phyloP scores from a whole-genome alignment of 1,140 invertebrate species.

The Coboldia fuscipes region DNA sequence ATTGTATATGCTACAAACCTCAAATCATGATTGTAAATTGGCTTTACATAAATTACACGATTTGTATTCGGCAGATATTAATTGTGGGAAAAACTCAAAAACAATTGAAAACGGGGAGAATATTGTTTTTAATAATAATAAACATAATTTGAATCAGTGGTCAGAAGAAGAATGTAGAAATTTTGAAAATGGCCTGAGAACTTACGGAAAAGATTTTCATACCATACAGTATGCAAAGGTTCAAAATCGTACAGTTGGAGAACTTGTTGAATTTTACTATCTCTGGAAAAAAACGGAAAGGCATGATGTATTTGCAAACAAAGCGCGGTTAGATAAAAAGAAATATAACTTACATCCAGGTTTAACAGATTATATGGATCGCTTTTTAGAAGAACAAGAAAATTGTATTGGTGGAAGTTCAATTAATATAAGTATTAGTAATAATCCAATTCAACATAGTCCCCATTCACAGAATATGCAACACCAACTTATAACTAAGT shows the following conservation, averaged over 20 bases:
- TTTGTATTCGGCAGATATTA: too few species aligned
- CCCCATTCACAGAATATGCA: too few species aligned
- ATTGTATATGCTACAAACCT: conserved; percentile 75
- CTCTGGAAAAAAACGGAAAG: conserved; percentile 97
- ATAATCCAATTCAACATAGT: too few species aligned
- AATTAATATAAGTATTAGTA: neutral
- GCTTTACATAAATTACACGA: too few species aligned
- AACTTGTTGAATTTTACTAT: conserved; percentile 96
- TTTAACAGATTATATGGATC: conserved; percentile 68
- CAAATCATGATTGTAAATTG: conserved; percentile 86
- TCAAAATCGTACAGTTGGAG: conserved; percentile 81
- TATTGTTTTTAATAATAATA: too few species aligned
- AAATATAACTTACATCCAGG: conserved; percentile 73
- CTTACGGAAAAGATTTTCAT: conserved; percentile 91
- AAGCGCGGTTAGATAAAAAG: conserved; percentile 64
- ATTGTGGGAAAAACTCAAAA: too few species aligned
- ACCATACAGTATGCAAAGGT: conserved; percentile 86
- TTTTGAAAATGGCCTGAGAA: conserved; percentile 84
- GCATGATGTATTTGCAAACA: conserved; percentile 77
- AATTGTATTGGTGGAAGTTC: conserved; percentile 13
- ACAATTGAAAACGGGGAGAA: too few species aligned
- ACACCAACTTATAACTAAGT: too few species aligned
- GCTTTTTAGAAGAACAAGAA: conserved; percentile 66
- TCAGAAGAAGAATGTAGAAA: conserved; percentile 94
- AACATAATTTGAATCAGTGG: conserved; percentile 78